Base-by-base conservation (phyloP, 2,113 vertebrate species). In the Danionella cerebrum region DNA sequence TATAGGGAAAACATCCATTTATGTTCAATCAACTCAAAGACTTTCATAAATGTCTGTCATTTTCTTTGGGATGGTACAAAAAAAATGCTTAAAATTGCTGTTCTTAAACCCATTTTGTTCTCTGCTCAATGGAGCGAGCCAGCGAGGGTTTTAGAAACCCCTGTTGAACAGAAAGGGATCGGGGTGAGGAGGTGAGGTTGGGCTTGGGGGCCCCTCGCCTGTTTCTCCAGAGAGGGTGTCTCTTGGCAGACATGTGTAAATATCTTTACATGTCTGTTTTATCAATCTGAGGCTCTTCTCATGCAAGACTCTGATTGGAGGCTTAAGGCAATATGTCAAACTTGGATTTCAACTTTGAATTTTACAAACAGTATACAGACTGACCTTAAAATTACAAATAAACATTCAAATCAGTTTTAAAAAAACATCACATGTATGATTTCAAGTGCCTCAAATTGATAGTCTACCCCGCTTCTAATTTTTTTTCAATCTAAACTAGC, bases 251-350 rank as follows among this genome's bases (percentile, higher is more conserved):
- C 62, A 54, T 78, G 73, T 77, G 69, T 79, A 80, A 82, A 84
- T 82, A 82, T 76, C 70, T 64, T 71, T 76, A 75, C 72, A 31
- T 81, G 79, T 84, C 80, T 84, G 82, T 53, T 84, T 85, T 82
- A 75, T 76, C 78, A 80, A 82, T 84, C 74, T 54, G 25, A 16
- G 41, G 71, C n/a, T 2, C 73, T 79, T 39, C 71, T 80, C 76
- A 79, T 60, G 67, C 65, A 10, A 84, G 79, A 81, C 78, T 77
- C 67, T 80, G 81, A 88, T 72, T 75, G 65, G 68, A 74, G 80
- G 83, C 83, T 69, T 66, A 65, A 50, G 80, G 77, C 78, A 80
- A 81, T 85, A 77, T 84, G 84, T 84, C 81, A 82, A 67, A 33
- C 64, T 53, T 13, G 69, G 73, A 70, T 64, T 71, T 71, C 65